phyloP scores from a whole-genome alignment of 2,797 vertebrate genomes.

The Selene dorsalis region DNA sequence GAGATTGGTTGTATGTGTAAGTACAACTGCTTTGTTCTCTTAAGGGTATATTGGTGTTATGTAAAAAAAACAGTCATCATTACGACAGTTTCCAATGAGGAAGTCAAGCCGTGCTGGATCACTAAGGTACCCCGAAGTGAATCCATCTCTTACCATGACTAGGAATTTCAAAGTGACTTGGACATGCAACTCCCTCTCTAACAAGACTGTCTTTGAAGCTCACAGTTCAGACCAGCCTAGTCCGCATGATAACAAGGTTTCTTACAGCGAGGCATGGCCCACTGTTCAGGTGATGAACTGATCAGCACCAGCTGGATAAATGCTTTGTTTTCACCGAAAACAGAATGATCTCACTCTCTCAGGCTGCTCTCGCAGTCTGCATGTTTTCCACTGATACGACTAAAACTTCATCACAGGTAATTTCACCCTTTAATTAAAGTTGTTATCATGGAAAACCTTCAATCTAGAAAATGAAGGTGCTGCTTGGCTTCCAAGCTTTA shows the following conservation, averaged over 20 bases:
- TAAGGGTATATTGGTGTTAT: neutral
- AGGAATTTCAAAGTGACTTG: conserved; percentile 25
- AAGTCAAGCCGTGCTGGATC: conserved; percentile 4
- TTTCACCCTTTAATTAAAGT: conserved; percentile 63
- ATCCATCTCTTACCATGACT: conserved; percentile 20
- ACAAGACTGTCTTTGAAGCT: conserved; percentile 31
- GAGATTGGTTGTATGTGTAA: neutral
- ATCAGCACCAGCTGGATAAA: conserved; percentile 23
- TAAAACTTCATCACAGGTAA: conserved; percentile 55
- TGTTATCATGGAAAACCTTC: conserved; percentile 40
- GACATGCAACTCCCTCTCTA: conserved; percentile 22
- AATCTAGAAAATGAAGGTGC: conserved; percentile 19
- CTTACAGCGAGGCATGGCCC: neutral
- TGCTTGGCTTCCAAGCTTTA: conserved; percentile 15
- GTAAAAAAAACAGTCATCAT: neutral
- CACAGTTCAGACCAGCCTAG: conserved; percentile 8
- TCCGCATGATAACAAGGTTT: conserved; percentile 19
- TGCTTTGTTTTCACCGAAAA: conserved; percentile 35
- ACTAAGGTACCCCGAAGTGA: neutral
- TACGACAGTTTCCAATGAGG: conserved; percentile 3
- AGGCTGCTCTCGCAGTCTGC: conserved; percentile 4
- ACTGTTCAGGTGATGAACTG: conserved; percentile 16
- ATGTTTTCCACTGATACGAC: conserved; percentile 42
- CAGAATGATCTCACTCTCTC: conserved; percentile 4
- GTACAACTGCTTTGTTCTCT: too few species aligned